Base-by-base conservation (phyloP, 2,888 invertebrate genomes). In the Cataglyphis altisquamis region DNA sequence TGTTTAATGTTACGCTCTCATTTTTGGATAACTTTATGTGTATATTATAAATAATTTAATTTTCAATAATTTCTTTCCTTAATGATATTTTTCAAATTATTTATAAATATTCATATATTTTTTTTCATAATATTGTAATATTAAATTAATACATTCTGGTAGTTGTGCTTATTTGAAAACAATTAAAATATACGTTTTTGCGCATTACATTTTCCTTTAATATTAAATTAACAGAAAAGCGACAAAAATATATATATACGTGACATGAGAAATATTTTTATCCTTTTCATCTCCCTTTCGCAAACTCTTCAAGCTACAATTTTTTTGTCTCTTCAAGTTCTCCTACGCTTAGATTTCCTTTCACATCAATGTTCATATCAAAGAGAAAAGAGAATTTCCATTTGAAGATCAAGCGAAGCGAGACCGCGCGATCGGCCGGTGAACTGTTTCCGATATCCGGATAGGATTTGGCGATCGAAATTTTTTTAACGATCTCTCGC, bases 341-440 rank as follows among this genome's bases (percentile, higher is more conserved):
- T 68, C 32, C 57, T 32, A 29, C 15, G 41, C 18, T 60, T 57
- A 41, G 18, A 60, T 78, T 70, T 57, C 55, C 77, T 78, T 67
- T 68, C 55, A 57, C 41, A 10, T 78, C 41, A 41, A 32, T 39
- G 29, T 67, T 77, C 39, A 55, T 68, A 41, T 6, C 15, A 39
- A 39, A 67, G 52, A 29, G 41, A 10, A 70, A 70, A 60, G 55
- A 85, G 70, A 87, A 85, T 68, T 81, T 67, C 75, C 62, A 70
- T 70, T 70, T 36, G 41, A 29, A 78, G 62, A 39, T 29, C 70
- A 57, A 63, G 10, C 36, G 39, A 45, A 74, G 57, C 64, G 52
- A 63, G 18, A 73, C 52, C 62, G 15, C 73, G 73, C 36, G 57
- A 21, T 36, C 48, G 63, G 15, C n/a, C 29, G 48, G 39, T 74